Evolutionary conservation across 1,140 invertebrate species (phyloP), one percentile per base, ranked within the genome.

Genomic region (Colletes latitarsis): DNA sequence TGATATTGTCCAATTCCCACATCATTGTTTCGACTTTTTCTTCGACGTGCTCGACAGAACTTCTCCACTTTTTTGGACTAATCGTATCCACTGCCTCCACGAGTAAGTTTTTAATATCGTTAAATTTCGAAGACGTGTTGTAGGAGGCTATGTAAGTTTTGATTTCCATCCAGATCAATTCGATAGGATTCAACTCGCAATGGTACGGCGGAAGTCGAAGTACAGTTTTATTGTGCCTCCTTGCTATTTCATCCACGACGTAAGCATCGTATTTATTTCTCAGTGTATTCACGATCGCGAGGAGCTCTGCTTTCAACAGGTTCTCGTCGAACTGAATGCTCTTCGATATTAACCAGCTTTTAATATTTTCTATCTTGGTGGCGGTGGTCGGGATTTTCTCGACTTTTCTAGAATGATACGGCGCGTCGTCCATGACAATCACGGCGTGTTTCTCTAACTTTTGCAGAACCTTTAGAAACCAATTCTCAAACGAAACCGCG

Each of bases 381-480:
- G 64, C 30, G 17, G 10, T 49, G 21, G 39, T 49, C 1, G 75
- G 75, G 0, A 66, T 6, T 62, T 77, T 46, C 43, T 76, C 62
- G 0, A 55, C 1, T 46, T 76, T 66, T 3, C 19, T 21, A 15
- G 19, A 19, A 62, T 77, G 66, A 60, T 77, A 62, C 1, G 21
- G 75, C 41, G 70, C 57, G n/a, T 72, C 58, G 17, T 72, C 70
- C 70, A 72, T 62, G 9, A 72, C 70, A 49, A 72, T 75, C n/a
- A 52, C 58, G 12, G 55, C 5, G 21, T 62, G 19, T 5, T 60
- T 15, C 9, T 46, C 55, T 15, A 72, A 12, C 3, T 41, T 53
- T 12, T 60, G 21, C 19, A 72, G 43, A 10, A 72, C 15, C 15
- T 60, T 58, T 49, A 21, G 6, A 6, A 60, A 60, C 70, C 70